A percentile compares a stretch with the other conserved stretches of the same genome.
phyloP scores from a whole-genome alignment of 2,797 vertebrate genomes.

The Myotis daubentonii region DNA sequence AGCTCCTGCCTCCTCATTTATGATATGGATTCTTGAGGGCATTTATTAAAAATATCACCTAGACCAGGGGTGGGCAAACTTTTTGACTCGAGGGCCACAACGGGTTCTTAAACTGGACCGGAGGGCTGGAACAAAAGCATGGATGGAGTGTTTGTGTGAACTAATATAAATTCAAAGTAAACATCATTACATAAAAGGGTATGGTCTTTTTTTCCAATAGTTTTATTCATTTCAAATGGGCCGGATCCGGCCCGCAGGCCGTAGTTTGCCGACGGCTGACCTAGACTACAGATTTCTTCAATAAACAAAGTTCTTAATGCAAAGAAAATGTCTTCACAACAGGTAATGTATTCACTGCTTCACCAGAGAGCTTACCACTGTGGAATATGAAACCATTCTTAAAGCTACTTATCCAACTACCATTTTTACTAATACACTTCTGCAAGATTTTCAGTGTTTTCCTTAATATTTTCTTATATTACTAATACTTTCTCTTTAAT shows the following conservation, averaged over 20 bases:
- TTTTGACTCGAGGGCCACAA: too few species aligned
- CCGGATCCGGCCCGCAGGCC: too few species aligned
- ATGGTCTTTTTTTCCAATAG: too few species aligned
- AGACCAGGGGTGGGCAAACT: too few species aligned
- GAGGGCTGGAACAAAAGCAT: too few species aligned
- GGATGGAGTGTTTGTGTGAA: too few species aligned
- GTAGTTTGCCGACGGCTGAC: too few species aligned
- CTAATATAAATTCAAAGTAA: too few species aligned
- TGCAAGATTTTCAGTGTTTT: constrained; percentile 6
- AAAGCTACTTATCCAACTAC: neutral
- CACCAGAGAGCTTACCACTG: neutral
- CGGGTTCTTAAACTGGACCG: too few species aligned
- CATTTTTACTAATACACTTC: constrained; percentile 28
- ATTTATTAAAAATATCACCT: neutral
- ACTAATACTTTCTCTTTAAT: constrained; percentile 24
- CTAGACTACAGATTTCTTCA: neutral
- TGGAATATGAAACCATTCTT: neutral
- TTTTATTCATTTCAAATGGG: too few species aligned
- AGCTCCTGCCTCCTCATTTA: neutral
- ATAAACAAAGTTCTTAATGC: neutral
- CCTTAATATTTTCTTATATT: neutral
- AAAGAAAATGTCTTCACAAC: constrained; percentile 19
- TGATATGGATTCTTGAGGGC: neutral
- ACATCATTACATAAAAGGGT: too few species aligned
- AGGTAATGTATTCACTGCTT: neutral